Evolutionary conservation across 2,888 invertebrate species (phyloP).

Genomic region (Pinctada fucata): DNA sequence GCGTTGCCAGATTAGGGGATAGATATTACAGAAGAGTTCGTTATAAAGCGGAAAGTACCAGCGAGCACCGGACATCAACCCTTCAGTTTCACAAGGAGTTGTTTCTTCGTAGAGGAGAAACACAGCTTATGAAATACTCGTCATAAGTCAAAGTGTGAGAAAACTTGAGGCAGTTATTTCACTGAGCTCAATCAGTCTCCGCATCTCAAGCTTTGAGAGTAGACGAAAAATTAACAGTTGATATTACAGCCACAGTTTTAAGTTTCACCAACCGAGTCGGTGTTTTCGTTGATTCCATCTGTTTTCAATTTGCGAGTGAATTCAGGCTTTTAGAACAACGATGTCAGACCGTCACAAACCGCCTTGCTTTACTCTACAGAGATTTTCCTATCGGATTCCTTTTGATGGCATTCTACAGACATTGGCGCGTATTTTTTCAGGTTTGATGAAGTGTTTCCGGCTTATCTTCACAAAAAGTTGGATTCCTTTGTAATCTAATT

Average conservation of each 20-base stretch:
- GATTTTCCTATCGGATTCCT: not conserved
- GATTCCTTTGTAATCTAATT: too few relatives aligned
- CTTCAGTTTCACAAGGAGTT: not conserved
- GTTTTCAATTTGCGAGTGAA: not conserved
- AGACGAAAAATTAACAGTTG: not conserved
- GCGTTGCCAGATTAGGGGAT: too few relatives aligned
- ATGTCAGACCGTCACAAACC: too few relatives aligned
- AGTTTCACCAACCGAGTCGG: not conserved
- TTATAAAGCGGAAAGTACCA: not conserved
- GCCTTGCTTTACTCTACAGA: not conserved
- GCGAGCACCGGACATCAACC: not conserved
- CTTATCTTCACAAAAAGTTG: too few relatives aligned
- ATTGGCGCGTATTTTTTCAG: too few relatives aligned
- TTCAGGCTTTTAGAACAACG: too few relatives aligned
- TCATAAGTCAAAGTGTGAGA: slow-evolving; percentile 30
- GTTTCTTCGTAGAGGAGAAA: not conserved
- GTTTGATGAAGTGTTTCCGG: too few relatives aligned
- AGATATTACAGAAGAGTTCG: not conserved
- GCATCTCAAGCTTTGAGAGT: not conserved
- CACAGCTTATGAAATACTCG: not conserved
- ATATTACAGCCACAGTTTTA: not conserved
- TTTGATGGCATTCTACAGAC: too few relatives aligned
- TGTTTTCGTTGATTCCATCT: not conserved
- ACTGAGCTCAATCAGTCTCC: slow-evolving; percentile 34
- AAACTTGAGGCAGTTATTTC: slow-evolving; percentile 28